Evolutionary conservation across 2,888 invertebrate species (phyloP).

Genomic region (Frankliniella fusca): DNA sequence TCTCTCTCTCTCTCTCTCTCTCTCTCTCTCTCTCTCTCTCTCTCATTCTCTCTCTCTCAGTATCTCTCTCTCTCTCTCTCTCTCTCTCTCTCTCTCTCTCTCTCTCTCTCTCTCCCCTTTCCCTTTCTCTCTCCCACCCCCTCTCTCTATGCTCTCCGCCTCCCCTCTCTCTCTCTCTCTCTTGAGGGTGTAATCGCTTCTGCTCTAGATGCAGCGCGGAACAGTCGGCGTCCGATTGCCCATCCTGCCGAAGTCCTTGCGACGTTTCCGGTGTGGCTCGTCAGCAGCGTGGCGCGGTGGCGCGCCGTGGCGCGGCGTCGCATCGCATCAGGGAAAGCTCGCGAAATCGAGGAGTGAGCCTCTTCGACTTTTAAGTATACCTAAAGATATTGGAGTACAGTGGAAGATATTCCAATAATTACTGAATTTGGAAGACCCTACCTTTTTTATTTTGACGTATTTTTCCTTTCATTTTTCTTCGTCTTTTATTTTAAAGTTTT

Average conservation of each 20-base stretch:
- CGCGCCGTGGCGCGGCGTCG: background rate
- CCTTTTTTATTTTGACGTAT: no score
- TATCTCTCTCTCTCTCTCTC: background rate
- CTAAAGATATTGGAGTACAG: no score
- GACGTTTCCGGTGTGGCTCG: background rate
- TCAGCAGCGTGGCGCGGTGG: background rate
- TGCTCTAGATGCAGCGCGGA: background rate
- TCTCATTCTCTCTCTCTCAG: no score
- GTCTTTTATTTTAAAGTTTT: no score
- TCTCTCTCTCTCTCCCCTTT: background rate
- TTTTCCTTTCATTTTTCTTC: no score
- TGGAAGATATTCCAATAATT: no score
- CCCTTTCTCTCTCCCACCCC: background rate
- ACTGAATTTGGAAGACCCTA: no score
- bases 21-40: background rate
- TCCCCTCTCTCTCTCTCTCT: background rate
- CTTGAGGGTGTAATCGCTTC: background rate
- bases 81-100: background rate
- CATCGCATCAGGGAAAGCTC: no score
- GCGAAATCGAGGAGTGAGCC: background rate
- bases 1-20: conserved; percentile 5
- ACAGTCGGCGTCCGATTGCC: conserved; percentile 18
- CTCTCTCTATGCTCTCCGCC: no score
- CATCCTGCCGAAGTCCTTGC: background rate
- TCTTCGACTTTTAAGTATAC: no score